phyloP scores from a whole-genome alignment of 1,140 invertebrate species.

The Dolichoris vasculosae region DNA sequence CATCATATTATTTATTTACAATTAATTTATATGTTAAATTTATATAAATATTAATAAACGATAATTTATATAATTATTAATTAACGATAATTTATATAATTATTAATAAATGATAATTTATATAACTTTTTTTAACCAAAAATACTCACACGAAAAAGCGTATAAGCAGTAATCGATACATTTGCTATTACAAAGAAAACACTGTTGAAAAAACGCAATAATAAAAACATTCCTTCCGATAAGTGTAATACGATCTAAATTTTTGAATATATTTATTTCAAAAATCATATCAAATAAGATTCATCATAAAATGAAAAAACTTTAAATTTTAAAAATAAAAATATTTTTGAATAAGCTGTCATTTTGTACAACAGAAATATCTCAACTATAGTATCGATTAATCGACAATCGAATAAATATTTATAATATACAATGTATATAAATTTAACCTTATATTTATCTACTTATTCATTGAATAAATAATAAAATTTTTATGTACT shows the following conservation, averaged over 20 bases:
- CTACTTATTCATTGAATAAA: background rate
- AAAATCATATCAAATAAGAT: constrained; percentile 42
- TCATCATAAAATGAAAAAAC: background rate
- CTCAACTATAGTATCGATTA: constrained; percentile 2
- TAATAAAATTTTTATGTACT: background rate
- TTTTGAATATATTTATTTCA: constrained; percentile 8
- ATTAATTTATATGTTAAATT: background rate
- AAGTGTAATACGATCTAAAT: background rate
- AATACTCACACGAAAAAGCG: constrained; percentile 61
- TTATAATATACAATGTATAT: background rate
- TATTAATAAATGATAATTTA: background rate
- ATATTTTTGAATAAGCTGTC: constrained; percentile 35
- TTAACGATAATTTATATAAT: background rate
- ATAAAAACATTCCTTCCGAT: constrained; percentile 56
- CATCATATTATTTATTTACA: background rate
- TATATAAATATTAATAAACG: too few species aligned
- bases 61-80: too few species aligned
- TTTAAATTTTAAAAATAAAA: constrained; percentile 41
- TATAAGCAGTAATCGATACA: constrained; percentile 58
- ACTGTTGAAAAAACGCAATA: constrained; percentile 60
- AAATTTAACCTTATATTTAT: background rate
- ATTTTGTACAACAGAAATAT: constrained; percentile 24
- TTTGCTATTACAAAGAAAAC: constrained; percentile 59
- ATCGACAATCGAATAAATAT: constrained; percentile 36
- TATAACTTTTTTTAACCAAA: background rate